Evolutionary conservation across 2,797 vertebrate species (phyloP).

Genomic region (Paguma larvata): DNA sequence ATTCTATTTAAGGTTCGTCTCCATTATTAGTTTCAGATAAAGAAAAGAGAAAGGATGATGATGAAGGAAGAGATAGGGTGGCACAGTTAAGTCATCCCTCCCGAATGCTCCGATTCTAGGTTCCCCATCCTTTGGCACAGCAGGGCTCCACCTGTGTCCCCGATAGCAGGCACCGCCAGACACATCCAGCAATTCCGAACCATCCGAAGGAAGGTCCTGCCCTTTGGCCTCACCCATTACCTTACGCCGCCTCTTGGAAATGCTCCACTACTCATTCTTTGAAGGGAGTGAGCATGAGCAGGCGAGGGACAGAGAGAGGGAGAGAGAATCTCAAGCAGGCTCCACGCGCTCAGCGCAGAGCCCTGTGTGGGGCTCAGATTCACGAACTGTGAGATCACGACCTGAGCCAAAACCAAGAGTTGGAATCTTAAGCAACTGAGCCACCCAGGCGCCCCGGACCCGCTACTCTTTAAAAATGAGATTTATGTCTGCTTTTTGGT

Average conservation of each 20-base stretch:
- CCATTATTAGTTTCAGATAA: conserved; percentile 82
- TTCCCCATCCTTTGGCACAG: conserved; percentile 9
- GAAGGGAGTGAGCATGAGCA: too few species aligned
- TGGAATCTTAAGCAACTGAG: too few species aligned
- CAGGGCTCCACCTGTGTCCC: background rate
- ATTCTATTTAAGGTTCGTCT: conserved; percentile 84
- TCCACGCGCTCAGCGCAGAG: too few species aligned
- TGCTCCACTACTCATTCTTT: fast-evolving
- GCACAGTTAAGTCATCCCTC: conserved; percentile 70
- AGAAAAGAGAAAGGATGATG: conserved; percentile 60
- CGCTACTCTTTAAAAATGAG: too few species aligned
- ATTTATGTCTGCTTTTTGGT: background rate
- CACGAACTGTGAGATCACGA: too few species aligned
- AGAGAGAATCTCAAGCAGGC: too few species aligned
- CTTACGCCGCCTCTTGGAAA: background rate
- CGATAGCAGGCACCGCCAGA: background rate
- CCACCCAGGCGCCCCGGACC: too few species aligned
- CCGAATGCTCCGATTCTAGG: background rate
- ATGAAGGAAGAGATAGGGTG: conserved; percentile 72
- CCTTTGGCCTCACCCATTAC: background rate
- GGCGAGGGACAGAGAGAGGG: too few species aligned
- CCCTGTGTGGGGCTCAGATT: too few species aligned
- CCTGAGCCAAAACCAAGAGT: too few species aligned
- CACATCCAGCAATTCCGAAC: background rate
- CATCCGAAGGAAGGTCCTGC: background rate